Evolutionary conservation across 1,140 invertebrate genomes (phyloP).

Genomic region (Drosophila takahashii): DNA sequence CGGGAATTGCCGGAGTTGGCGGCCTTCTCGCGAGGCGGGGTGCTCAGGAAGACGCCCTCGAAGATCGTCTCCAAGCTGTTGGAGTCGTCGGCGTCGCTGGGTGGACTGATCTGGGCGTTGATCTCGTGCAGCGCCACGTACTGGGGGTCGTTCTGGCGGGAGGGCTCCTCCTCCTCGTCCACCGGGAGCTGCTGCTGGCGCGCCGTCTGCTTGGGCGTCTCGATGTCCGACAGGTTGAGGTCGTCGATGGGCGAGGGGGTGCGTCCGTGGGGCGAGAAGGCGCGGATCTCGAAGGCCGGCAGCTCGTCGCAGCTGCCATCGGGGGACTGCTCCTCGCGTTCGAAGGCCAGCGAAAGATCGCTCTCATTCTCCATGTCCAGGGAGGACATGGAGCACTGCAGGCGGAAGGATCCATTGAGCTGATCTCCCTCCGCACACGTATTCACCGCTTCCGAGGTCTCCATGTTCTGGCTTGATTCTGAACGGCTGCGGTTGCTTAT

Average conservation of each 20-base stretch:
- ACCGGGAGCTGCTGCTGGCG: constrained; percentile 14
- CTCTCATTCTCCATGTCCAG: constrained; percentile 73
- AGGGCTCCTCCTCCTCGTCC: constrained; percentile 9
- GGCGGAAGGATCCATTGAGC: constrained; percentile 56
- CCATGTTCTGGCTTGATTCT: constrained; percentile 49
- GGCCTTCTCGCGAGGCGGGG: constrained; percentile 67
- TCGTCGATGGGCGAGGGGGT: constrained; percentile 80
- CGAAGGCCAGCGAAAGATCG: constrained; percentile 72
- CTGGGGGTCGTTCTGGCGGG: constrained; percentile 62
- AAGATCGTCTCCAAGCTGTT: constrained; percentile 80
- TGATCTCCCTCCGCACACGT: constrained; percentile 51
- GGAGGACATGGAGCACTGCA: constrained; percentile 69
- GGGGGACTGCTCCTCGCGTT: constrained; percentile 50
- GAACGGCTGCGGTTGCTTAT: constrained; percentile 27
- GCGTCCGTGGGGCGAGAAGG: constrained; percentile 71
- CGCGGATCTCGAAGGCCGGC: constrained; percentile 76
- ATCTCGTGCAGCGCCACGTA: constrained; percentile 78
- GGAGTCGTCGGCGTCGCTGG: constrained; percentile 56
- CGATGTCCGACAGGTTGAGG: constrained; percentile 48
- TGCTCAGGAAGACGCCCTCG: constrained; percentile 79
- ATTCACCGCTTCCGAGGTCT: constrained; percentile 63
- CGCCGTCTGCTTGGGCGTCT: constrained; percentile 52
- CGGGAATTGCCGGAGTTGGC: constrained; percentile 37
- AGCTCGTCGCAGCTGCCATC: constrained; percentile 68
- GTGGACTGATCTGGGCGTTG: constrained; percentile 80